Conservation (phyloP, 30 jellyfish, hydroid and myxozoan species). For the Hydractinia echinata region DNA sequence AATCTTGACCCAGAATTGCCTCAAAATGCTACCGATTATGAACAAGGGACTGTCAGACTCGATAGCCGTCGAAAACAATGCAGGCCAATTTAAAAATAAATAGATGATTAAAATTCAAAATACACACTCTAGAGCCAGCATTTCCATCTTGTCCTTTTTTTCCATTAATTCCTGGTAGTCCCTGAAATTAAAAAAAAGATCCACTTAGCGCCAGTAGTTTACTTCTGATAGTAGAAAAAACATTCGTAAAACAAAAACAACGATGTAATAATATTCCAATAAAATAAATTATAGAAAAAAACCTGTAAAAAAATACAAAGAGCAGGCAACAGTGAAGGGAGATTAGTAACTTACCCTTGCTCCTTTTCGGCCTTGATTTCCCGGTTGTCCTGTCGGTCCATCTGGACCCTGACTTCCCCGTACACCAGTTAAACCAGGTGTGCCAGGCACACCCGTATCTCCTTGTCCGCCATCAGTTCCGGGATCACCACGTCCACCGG, state of each 20-base stretch:
- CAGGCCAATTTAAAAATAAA: background rate
- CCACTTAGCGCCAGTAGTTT: background rate
- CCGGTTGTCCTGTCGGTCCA: conserved; percentile 95
- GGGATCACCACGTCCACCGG: conserved; percentile 23
- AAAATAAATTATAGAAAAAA: no score
- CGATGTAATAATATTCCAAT: no score
- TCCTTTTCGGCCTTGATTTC: conserved; percentile 65
- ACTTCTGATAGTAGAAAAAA: no score
- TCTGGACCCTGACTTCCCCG: conserved; percentile 42
- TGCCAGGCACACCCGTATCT: conserved; percentile 65
- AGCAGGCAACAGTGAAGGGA: no score
- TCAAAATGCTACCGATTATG: no score
- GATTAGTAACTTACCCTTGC: background rate
- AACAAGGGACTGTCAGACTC: no score
- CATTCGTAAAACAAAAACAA: no score
- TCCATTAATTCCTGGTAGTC: conserved; percentile 37
- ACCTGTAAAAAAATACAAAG: no score
- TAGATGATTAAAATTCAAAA: background rate
- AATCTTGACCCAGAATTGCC: no score
- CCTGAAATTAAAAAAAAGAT: conserved; percentile 5
- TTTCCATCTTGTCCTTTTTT: conserved; percentile 32
- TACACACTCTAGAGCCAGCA: conserved; percentile 48
- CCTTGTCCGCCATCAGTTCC: conserved; percentile 61
- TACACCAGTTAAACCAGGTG: conserved; percentile 49
- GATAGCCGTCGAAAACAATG: background rate